phyloP scores from a whole-genome alignment of 2,113 vertebrate genomes.

The Microcebus jonahi region DNA sequence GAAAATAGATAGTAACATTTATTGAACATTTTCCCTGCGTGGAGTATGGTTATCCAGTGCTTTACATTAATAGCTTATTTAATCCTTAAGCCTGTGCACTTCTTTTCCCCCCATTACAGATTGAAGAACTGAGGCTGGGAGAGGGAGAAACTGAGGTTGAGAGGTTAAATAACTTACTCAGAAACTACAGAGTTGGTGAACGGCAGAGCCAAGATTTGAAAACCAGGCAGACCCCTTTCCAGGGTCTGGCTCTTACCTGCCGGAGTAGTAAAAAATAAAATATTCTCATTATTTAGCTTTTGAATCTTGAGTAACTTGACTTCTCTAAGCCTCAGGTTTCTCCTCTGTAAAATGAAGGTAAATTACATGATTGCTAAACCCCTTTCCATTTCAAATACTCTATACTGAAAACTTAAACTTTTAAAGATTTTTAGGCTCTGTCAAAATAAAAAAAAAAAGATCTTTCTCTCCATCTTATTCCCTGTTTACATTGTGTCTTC shows the following conservation, averaged over 20 bases:
- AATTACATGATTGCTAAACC: background rate
- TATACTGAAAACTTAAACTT: background rate
- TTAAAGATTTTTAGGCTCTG: background rate
- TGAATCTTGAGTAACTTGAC: background rate
- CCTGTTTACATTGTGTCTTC: background rate
- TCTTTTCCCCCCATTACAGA: background rate
- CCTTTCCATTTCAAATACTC: constrained; percentile 1
- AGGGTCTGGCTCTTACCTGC: background rate
- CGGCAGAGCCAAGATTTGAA: background rate
- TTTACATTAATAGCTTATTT: background rate
- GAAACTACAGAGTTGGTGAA: background rate
- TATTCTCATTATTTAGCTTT: background rate
- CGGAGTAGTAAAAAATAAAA: background rate
- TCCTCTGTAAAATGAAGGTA: constrained; percentile 27
- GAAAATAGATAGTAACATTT: constrained; percentile 22
- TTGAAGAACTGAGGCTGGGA: background rate
- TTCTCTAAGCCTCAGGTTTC: background rate
- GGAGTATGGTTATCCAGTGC: background rate
- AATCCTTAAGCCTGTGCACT: background rate
- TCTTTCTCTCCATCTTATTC: background rate
- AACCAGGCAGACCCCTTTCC: background rate
- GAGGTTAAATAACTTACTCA: background rate
- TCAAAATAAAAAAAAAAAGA: background rate
- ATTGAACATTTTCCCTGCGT: background rate
- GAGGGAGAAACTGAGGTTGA: background rate